Evolutionary conservation across 2,113 vertebrate genomes (phyloP).

Genomic region (Tragelaphus buxtoni): DNA sequence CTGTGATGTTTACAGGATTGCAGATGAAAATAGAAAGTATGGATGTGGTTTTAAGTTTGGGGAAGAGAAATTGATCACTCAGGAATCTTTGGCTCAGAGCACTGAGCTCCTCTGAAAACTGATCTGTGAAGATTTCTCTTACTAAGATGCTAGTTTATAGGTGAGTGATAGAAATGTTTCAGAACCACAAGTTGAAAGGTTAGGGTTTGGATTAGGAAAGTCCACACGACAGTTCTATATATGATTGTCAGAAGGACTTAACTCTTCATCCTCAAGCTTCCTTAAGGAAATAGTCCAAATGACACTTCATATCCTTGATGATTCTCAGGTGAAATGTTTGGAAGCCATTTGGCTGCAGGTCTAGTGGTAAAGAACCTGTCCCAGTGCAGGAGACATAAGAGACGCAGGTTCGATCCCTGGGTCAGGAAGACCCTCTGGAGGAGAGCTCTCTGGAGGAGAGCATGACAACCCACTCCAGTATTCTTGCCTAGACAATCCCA

Average conservation of each 20-base stretch:
- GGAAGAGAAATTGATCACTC: background rate
- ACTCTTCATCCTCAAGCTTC: background rate
- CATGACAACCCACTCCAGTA: background rate
- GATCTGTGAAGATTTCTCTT: background rate
- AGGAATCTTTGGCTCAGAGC: background rate
- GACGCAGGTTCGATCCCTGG: background rate
- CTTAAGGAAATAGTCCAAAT: background rate
- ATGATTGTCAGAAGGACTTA: background rate
- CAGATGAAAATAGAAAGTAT: slow-evolving; percentile 21
- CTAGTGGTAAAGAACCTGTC: background rate
- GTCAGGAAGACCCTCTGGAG: background rate
- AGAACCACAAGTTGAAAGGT: background rate
- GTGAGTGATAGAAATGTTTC: background rate
- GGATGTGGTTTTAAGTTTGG: background rate
- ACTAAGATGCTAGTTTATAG: background rate
- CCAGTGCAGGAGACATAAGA: background rate
- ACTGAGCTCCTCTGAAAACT: background rate
- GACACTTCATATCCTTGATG: background rate
- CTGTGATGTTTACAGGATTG: background rate
- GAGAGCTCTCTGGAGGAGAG: background rate
- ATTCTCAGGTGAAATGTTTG: background rate
- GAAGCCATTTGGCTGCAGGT: background rate
- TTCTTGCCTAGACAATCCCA: background rate
- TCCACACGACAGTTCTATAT: background rate
- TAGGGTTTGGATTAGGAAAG: background rate